Percentiles rank a stretch among this genome's conserved stretches.
Evolutionary conservation across 2,888 invertebrate species (phyloP).

Genomic region (Thereva nobilitata): DNA sequence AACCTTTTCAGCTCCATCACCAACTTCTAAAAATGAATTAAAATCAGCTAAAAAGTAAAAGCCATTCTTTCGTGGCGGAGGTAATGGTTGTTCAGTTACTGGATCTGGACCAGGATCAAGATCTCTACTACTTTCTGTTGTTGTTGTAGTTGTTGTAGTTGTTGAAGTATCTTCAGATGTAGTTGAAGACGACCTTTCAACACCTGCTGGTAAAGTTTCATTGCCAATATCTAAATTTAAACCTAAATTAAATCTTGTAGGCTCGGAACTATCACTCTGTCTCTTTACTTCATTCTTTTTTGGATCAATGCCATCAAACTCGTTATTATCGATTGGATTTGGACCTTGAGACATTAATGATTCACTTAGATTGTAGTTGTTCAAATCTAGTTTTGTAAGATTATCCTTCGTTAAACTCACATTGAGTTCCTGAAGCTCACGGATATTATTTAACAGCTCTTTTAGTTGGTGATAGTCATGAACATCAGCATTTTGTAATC

Average conservation of each 20-base stretch:
- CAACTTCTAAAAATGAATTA: slow-evolving; percentile 85
- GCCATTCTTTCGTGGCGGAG: slow-evolving; percentile 73
- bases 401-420: slow-evolving; percentile 57
- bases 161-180: neutral
- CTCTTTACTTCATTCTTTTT: slow-evolving; percentile 61
- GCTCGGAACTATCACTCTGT: slow-evolving; percentile 52
- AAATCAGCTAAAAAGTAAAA: slow-evolving; percentile 85
- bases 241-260: slow-evolving; percentile 49
- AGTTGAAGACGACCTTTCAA: neutral
- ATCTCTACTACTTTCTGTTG: slow-evolving; percentile 13
- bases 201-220: slow-evolving; percentile 7
- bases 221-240: slow-evolving; percentile 38
- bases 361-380: slow-evolving; percentile 52
- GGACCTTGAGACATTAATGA: slow-evolving; percentile 53
- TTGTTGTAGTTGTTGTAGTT: slow-evolving; percentile 8
- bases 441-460: slow-evolving; percentile 60
- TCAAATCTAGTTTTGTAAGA: slow-evolving; percentile 53
- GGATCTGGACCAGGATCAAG: slow-evolving; percentile 58
- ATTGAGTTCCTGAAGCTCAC: slow-evolving; percentile 56
- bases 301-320: slow-evolving; percentile 47
- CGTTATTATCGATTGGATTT: slow-evolving; percentile 55
- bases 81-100: slow-evolving; percentile 65
- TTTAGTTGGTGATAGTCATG: slow-evolving; percentile 61
- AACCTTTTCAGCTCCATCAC: slow-evolving; percentile 74
- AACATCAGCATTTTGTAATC: slow-evolving; percentile 51